Conservation (phyloP, 1,140 invertebrate species). For the Coboldia fuscipes region DNA sequence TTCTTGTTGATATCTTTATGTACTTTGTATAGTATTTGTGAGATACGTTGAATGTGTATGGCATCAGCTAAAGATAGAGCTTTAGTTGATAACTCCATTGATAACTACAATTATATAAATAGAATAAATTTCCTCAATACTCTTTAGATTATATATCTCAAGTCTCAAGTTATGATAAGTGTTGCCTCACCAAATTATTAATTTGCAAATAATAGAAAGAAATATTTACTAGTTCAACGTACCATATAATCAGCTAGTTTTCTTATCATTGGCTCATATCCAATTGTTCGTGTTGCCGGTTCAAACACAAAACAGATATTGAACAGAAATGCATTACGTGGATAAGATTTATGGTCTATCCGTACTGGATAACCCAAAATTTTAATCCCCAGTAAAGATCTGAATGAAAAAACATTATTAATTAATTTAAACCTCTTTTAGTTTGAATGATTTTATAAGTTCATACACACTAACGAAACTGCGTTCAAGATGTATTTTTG, state of each 20-base stretch:
- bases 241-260: conserved; percentile 76
- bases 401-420: conserved; percentile 8
- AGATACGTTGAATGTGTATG: conserved; percentile 32
- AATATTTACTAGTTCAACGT: conserved; percentile 19
- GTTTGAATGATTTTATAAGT: not conserved
- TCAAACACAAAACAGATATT: conserved; percentile 88
- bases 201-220: not conserved
- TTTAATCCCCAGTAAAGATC: conserved; percentile 41
- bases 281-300: conserved; percentile 56
- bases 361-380: conserved; percentile 75
- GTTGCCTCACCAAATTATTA: not conserved
- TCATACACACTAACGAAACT: conserved; percentile 72
- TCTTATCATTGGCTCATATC: conserved; percentile 72
- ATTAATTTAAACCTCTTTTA: not conserved
- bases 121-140: no score
- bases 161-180: not conserved
- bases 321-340: conserved; percentile 77
- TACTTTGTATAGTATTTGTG: conserved; percentile 46
- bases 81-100: conserved; percentile 49
- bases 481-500: conserved; percentile 72
- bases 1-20: conserved; percentile 51
- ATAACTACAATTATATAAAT: conserved; percentile 26
- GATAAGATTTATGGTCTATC: conserved; percentile 74
- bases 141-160: not conserved
- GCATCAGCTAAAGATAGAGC: conserved; percentile 44